Conservation (phyloP, 2,113 vertebrate genomes). For the Chionomys nivalis region DNA sequence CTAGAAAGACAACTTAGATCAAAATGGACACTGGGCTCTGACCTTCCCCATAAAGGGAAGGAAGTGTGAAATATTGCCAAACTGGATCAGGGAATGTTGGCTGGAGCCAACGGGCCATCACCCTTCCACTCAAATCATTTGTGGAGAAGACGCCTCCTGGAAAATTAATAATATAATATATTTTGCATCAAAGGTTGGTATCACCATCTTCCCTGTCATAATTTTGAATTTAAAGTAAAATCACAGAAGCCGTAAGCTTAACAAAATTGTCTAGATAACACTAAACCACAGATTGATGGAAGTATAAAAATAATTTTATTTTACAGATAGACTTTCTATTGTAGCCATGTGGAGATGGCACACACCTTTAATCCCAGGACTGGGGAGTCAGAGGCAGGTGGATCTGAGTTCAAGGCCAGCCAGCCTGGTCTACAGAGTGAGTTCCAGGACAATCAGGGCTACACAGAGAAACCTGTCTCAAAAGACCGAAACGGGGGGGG, state of each 20-base stretch:
- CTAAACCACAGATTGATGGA: not conserved
- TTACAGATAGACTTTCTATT: constrained; percentile 2
- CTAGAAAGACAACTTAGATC: constrained; percentile 9
- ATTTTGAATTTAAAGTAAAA: constrained; percentile 32
- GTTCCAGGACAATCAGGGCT: not conserved
- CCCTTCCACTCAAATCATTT: not conserved
- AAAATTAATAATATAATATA: not conserved
- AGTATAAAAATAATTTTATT: not conserved
- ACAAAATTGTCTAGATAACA: not conserved
- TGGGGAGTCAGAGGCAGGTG: not conserved
- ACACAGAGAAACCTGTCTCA: not conserved
- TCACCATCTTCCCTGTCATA: not conserved
- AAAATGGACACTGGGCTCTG: constrained; percentile 1
- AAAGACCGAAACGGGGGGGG: not conserved
- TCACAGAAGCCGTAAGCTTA: constrained; percentile 4
- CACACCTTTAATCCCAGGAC: not conserved
- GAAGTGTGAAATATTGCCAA: constrained; percentile 44
- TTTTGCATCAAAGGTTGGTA: not conserved
- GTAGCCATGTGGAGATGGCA: not conserved
- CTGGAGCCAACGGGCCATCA: not conserved
- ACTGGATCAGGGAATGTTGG: not conserved
- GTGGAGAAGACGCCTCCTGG: constrained; percentile 1
- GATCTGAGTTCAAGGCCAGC: not conserved
- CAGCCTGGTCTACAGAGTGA: not conserved
- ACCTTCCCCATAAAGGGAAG: constrained; percentile 4